phyloP scores from a whole-genome alignment of 2,113 vertebrate species.

The Lagopus muta region DNA sequence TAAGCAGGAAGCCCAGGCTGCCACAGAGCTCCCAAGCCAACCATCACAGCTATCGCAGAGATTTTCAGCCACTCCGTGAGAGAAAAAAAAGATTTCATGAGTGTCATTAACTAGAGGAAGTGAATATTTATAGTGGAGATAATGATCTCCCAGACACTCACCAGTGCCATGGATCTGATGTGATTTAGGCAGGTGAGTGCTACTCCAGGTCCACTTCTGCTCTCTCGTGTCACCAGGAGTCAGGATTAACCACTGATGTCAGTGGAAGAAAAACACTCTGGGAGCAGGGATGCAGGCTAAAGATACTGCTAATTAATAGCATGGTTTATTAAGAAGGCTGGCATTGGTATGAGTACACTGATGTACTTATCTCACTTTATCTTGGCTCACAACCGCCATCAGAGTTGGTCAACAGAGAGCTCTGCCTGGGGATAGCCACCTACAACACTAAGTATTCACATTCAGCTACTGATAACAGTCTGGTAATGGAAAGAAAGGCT shows the following conservation, averaged over 20 bases:
- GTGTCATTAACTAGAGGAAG: not conserved
- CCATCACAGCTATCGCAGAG: not conserved
- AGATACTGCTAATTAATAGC: not conserved
- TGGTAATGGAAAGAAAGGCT: not conserved
- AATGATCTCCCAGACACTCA: accelerated
- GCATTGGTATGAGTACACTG: accelerated
- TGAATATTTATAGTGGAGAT: not conserved
- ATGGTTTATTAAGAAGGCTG: not conserved
- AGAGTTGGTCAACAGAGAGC: not conserved
- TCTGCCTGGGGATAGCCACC: not conserved
- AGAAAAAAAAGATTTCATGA: not conserved
- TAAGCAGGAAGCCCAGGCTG: not conserved
- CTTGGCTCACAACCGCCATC: not conserved
- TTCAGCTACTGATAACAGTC: not conserved
- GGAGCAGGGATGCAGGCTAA: not conserved
- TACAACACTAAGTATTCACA: not conserved
- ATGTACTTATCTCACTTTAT: not conserved
- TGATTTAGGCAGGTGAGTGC: not conserved
- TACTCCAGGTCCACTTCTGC: not conserved
- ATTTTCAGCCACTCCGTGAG: accelerated
- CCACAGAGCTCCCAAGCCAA: not conserved
- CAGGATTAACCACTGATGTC: not conserved
- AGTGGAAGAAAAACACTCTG: not conserved
- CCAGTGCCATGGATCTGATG: not conserved
- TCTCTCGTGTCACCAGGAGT: not conserved